Percentiles rank a stretch among this genome's conserved stretches.
These are phyloP conservation scores for Taeniopygia guttata DNA, from an alignment of 2,797 vertebrate genomes.

Conservation along the genomic window DNA sequence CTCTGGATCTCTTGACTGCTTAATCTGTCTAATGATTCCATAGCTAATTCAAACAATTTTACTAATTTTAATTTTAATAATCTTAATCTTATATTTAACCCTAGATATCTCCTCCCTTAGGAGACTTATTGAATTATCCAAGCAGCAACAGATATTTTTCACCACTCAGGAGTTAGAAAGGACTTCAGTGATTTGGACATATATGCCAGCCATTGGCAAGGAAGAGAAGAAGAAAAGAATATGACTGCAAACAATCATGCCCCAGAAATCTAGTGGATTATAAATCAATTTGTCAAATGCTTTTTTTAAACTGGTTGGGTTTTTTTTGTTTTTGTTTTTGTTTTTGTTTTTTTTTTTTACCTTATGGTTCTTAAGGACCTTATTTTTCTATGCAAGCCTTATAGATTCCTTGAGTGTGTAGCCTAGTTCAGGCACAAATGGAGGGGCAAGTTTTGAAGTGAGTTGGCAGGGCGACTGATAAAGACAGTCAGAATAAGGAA, in stretches of 20 bases:
- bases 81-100: background rate
- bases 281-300: background rate
- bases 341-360: background rate
- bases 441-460: background rate
- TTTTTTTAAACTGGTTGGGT: background rate
- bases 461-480: background rate
- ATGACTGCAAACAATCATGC: background rate
- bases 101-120: background rate
- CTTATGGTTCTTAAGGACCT: background rate
- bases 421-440: background rate
- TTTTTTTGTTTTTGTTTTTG: no score
- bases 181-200: background rate
- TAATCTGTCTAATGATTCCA: background rate
- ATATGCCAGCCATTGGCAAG: background rate
- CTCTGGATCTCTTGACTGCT: background rate
- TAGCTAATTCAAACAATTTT: background rate
- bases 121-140: background rate
- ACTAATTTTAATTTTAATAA: background rate
- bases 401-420: background rate
- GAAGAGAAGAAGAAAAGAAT: background rate
- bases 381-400: background rate
- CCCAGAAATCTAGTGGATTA: background rate
- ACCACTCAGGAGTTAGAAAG: background rate
- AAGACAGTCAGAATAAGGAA: background rate
- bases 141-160: background rate